Evolutionary conservation across 1,140 invertebrate species (phyloP).

Genomic region (Dreissena rostriformis): DNA sequence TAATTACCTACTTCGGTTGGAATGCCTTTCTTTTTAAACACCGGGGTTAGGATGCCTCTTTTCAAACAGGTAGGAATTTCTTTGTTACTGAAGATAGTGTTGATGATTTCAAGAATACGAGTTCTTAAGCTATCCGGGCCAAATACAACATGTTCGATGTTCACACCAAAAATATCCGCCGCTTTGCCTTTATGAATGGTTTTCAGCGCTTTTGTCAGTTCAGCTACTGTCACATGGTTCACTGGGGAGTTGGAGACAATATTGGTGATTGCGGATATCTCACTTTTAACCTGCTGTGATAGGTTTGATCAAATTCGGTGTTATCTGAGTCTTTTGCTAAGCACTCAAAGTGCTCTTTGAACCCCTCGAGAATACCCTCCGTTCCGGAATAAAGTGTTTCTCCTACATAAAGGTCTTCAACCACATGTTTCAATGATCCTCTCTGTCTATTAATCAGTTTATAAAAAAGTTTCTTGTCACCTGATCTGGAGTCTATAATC

Average conservation of each 20-base stretch:
- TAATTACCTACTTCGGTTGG: background rate
- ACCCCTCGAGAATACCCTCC: background rate
- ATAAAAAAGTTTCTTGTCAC: conserved; percentile 14
- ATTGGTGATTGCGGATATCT: no score
- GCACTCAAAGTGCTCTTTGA: background rate
- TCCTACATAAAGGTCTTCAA: background rate
- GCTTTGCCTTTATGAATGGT: no score
- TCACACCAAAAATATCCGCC: no score
- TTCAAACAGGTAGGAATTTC: background rate
- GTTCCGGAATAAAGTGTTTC: background rate
- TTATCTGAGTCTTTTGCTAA: background rate
- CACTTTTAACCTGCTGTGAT: no score
- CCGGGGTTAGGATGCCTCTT: background rate
- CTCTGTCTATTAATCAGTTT: background rate
- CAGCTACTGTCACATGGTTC: no score
- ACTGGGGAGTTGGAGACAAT: no score
- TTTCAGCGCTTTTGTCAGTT: no score
- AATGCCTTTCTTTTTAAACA: background rate
- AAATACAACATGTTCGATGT: no score
- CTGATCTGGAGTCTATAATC: background rate
- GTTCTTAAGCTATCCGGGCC: no score
- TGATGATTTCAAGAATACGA: no score
- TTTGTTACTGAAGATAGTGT: background rate
- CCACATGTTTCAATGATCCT: background rate
- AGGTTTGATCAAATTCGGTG: background rate